Conservation (phyloP, 2,797 vertebrate genomes). For the Moxostoma hubbsi region DNA sequence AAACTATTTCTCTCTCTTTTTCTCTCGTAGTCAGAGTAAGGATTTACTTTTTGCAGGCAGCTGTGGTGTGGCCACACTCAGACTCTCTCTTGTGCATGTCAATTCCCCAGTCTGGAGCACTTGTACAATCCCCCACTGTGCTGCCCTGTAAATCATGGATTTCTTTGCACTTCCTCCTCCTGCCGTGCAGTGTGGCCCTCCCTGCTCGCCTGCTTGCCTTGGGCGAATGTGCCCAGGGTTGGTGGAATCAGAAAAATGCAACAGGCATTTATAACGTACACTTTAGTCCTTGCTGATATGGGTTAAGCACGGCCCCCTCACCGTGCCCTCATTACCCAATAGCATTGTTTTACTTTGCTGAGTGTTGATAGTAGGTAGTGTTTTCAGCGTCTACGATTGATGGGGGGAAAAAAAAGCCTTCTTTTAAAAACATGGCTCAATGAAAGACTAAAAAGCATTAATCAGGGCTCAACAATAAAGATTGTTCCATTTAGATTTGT, state of each 20-base stretch:
- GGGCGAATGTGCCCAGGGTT: constrained; percentile 39
- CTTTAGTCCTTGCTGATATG: constrained; percentile 11
- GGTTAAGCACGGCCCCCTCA: neutral
- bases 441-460: no score
- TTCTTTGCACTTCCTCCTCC: constrained; percentile 61
- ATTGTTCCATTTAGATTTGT: no score
- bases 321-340: no score
- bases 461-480: no score
- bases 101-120: constrained; percentile 68
- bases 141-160: constrained; percentile 72
- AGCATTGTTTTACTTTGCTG: no score
- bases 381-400: no score
- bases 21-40: constrained; percentile 48
- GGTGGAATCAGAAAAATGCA: constrained; percentile 58
- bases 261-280: constrained; percentile 34
- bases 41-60: constrained; percentile 63
- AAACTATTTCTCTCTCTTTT: neutral
- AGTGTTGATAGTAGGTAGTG: no score
- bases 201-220: constrained; percentile 33
- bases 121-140: constrained; percentile 77
- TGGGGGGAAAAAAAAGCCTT: no score
- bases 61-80: constrained; percentile 70
- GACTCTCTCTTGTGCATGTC: constrained; percentile 67
- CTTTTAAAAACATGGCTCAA: no score
- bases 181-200: constrained; percentile 45